These are phyloP conservation scores for Cheiracanthium punctorium DNA, from an alignment of 2,888 invertebrate genomes.

Conservation along the genomic window DNA sequence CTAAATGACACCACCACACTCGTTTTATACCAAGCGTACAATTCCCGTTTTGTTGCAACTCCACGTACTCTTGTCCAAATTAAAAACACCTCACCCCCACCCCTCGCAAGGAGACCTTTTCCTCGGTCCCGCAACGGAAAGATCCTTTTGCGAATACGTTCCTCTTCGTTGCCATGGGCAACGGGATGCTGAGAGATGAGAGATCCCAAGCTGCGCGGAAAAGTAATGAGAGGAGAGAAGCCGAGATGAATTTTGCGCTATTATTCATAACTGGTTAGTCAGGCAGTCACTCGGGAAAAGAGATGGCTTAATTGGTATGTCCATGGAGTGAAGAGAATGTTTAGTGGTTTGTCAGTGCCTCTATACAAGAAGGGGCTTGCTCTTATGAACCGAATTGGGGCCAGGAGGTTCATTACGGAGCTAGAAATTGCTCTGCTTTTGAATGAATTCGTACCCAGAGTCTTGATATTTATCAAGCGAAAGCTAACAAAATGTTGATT, in stretches of 20 bases:
- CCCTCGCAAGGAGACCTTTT: not conserved
- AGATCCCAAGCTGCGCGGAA: not conserved
- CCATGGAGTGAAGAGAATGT: not conserved
- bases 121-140: not conserved
- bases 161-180: not conserved
- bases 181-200: not conserved
- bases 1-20: too few relatives aligned
- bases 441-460: too few relatives aligned
- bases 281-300: constrained; percentile 1
- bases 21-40: too few relatives aligned
- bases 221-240: not conserved
- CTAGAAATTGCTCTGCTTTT: too few relatives aligned
- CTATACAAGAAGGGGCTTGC: too few relatives aligned
- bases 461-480: too few relatives aligned
- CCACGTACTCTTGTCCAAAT: too few relatives aligned
- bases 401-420: too few relatives aligned
- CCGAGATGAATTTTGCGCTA: not conserved
- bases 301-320: constrained; percentile 8
- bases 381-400: too few relatives aligned
- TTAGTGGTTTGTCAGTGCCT: not conserved
- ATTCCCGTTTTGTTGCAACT: too few relatives aligned
- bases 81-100: not conserved
- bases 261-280: constrained; percentile 1
- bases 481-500: too few relatives aligned
- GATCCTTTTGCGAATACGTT: not conserved